Base-by-base conservation (phyloP, 2,888 invertebrate species). In the Luperina testacea region DNA sequence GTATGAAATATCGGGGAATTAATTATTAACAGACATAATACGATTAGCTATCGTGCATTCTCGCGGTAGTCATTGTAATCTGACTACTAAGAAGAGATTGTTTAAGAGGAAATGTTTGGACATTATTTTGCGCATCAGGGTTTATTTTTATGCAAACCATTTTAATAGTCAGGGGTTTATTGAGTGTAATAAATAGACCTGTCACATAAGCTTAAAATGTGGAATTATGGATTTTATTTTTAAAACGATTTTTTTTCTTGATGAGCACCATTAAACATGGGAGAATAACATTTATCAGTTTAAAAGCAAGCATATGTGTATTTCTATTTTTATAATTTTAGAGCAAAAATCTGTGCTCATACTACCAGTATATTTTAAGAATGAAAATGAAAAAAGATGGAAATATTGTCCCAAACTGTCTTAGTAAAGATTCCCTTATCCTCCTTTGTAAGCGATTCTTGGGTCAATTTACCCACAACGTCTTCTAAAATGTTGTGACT, bases 1-100 rank as follows among this genome's bases (percentile, higher is more conserved):
- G 91, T 92, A 94, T 94, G 93, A 94, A 94, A 95, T 94, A 94
- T 95, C 93, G 90, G 93, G 91, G 94, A 94, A 94, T 94, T 95
- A 95, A 95, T 95, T 95, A 95, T 93, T 93, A 92, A 93, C 91
- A 94, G 92, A 93, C 92, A 92, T 95, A 94, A 95, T 95, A 92
- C 94, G 95, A 95, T 95, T 94, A 95, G 93, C 92, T 94, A 94
- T 94, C 94, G 90, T 88, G 89, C 92, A 90, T 92, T 91, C 93
- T 91, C 86, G 91, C 93, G 90, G 94, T 94, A 94, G 92, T 92
- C 90, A 92, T 94, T 94, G 93, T 94, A 91, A 93, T 93, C 91
- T 90, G 90, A 92, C 91, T 91, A 90, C 91, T 83, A 88, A 90
- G 90, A 81, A 75, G 75, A 89, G 90, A 90, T 92, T 81, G 73